Evolutionary conservation across 2,888 invertebrate species (phyloP).

Genomic region (Ichneumoninae sp.): DNA sequence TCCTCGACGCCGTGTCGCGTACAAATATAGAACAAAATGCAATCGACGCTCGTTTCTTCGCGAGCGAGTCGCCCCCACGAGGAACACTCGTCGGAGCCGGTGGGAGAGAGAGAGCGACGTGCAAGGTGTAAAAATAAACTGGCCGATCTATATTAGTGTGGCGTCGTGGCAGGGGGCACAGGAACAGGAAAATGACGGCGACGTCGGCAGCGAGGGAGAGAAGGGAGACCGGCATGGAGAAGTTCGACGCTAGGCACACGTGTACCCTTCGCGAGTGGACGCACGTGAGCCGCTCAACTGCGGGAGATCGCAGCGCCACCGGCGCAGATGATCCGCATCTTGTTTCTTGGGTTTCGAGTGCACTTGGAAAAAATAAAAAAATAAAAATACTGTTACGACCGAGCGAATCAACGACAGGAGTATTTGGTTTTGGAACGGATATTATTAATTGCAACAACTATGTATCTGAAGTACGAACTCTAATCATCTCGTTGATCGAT

Average conservation of each 20-base stretch:
- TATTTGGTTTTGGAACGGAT: no score
- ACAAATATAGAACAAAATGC: slow-evolving; percentile 25
- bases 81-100: slow-evolving; percentile 1
- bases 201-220: slow-evolving; percentile 38
- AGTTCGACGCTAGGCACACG: slow-evolving; percentile 60
- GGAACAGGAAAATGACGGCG: slow-evolving; percentile 40
- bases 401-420: no score
- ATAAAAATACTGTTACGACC: no score
- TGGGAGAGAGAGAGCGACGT: slow-evolving; percentile 19
- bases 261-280: slow-evolving; percentile 61
- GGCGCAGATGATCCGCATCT: slow-evolving; percentile 16
- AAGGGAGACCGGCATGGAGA: slow-evolving; percentile 51
- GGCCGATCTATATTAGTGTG: slow-evolving; percentile 59
- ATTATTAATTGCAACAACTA: no score
- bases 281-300: slow-evolving; percentile 57
- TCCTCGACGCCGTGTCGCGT: not conserved
- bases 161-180: slow-evolving; percentile 46
- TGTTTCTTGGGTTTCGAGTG: not conserved
- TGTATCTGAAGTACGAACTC: not conserved
- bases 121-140: slow-evolving; percentile 60
- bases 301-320: slow-evolving; percentile 56
- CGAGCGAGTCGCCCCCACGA: slow-evolving; percentile 55
- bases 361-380: not conserved
- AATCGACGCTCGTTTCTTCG: slow-evolving; percentile 31
- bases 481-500: no score